Evolutionary conservation across 2,797 vertebrate genomes (phyloP).

Genomic region (Potorous gilbertii): DNA sequence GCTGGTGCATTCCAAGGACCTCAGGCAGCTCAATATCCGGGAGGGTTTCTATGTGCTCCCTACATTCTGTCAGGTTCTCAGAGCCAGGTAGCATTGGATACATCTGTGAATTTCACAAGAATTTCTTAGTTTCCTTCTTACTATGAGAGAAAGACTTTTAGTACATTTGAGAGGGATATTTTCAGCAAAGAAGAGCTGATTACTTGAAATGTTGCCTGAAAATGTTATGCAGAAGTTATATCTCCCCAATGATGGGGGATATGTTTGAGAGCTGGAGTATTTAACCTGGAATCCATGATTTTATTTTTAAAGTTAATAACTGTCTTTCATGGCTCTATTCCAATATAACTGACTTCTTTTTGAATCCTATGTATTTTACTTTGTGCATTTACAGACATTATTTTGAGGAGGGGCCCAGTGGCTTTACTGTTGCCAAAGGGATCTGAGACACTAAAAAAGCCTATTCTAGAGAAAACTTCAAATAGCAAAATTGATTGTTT

Average conservation of each 20-base stretch:
- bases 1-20: conserved; percentile 79
- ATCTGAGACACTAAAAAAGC: not conserved
- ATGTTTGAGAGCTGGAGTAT: not conserved
- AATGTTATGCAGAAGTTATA: not conserved
- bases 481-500: not conserved
- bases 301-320: not conserved
- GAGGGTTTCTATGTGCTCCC: conserved; percentile 71
- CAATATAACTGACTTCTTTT: not conserved
- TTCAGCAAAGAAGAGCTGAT: not conserved
- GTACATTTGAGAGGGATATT: not conserved
- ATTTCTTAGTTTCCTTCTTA: conserved; percentile 25
- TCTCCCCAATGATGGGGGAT: not conserved
- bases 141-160: not conserved
- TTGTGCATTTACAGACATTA: not conserved
- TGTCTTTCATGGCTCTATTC: not conserved
- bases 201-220: not conserved
- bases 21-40: conserved; percentile 78
- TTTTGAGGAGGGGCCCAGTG: not conserved
- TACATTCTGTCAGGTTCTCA: conserved; percentile 69
- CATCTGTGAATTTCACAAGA: conserved; percentile 64
- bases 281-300: not conserved
- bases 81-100: conserved; percentile 61
- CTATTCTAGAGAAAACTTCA: not conserved
- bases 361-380: not conserved
- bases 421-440: not conserved